phyloP scores from a whole-genome alignment of 2,888 invertebrate species.

The Hyppa rectilinea region DNA sequence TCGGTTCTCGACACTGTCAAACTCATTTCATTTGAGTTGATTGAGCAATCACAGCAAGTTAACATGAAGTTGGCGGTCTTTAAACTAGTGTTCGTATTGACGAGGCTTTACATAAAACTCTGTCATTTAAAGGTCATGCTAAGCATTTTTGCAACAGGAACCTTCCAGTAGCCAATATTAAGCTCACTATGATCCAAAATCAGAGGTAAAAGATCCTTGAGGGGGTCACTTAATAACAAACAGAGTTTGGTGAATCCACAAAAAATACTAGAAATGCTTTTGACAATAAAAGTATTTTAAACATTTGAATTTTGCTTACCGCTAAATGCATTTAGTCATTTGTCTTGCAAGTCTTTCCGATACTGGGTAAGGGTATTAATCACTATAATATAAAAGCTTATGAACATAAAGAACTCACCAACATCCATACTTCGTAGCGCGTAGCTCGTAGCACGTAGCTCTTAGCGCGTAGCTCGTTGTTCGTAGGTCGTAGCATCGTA shows the following conservation, averaged over 20 bases:
- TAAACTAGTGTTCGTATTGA: neutral
- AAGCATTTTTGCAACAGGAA: too few species aligned
- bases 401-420: conserved; percentile 14
- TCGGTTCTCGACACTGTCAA: neutral
- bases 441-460: conserved; percentile 18
- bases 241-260: neutral
- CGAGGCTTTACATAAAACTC: neutral
- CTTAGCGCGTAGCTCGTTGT: conserved; percentile 22
- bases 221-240: neutral
- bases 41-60: neutral
- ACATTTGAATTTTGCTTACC: neutral
- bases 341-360: neutral
- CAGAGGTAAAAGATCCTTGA: neutral
- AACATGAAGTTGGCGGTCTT: neutral
- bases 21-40: neutral
- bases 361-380: neutral
- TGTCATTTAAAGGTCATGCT: neutral
- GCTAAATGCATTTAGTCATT: neutral
- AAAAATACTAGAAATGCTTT: neutral
- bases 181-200: neutral
- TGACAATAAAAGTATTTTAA: neutral
- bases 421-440: conserved; percentile 18
- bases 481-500: conserved; percentile 58
- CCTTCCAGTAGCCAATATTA: too few species aligned
- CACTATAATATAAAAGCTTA: neutral